phyloP scores from a whole-genome alignment of 2,888 invertebrate genomes.

The Gerris lacustris region DNA sequence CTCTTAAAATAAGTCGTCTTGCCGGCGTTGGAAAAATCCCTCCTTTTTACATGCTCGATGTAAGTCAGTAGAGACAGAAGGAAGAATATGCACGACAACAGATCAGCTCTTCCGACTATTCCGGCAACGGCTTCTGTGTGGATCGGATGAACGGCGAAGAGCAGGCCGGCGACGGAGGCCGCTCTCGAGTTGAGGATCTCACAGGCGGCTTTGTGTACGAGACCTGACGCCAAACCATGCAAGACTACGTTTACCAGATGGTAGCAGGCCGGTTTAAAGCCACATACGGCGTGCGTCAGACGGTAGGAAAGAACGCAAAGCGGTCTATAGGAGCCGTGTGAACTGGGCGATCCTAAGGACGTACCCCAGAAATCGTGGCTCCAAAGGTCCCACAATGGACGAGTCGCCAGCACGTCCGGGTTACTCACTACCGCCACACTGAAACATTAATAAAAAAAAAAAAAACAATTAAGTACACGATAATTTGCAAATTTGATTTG shows the following conservation, averaged over 20 bases:
- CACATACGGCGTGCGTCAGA: slow-evolving; percentile 64
- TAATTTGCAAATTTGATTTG: background rate
- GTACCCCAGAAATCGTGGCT: slow-evolving; percentile 98
- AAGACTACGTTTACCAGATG: slow-evolving; percentile 75
- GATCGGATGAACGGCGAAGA: slow-evolving; percentile 90
- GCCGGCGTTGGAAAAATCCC: slow-evolving; percentile 28
- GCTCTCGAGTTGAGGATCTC: slow-evolving; percentile 43
- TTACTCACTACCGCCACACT: slow-evolving; percentile 93
- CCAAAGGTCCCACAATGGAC: slow-evolving; percentile 64
- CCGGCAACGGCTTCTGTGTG: slow-evolving; percentile 96
- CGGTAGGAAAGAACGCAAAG: slow-evolving; percentile 80
- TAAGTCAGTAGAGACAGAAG: slow-evolving; percentile 77
- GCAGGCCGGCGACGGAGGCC: slow-evolving; percentile 41
- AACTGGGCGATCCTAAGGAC: slow-evolving; percentile 78
- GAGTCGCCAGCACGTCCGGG: slow-evolving; percentile 55
- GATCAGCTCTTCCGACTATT: slow-evolving; percentile 87
- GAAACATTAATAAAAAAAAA: slow-evolving; percentile 37
- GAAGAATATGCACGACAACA: slow-evolving; percentile 82
- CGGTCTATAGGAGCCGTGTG: slow-evolving; percentile 94
- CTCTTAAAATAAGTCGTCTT: slow-evolving; percentile 16
- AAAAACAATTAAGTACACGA: background rate
- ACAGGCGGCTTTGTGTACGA: slow-evolving; percentile 37
- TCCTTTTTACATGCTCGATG: slow-evolving; percentile 53
- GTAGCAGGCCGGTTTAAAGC: slow-evolving; percentile 68
- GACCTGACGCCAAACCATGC: slow-evolving; percentile 70